Evolutionary conservation across 2,113 vertebrate genomes (phyloP).

Genomic region (Bothrops jararaca): DNA sequence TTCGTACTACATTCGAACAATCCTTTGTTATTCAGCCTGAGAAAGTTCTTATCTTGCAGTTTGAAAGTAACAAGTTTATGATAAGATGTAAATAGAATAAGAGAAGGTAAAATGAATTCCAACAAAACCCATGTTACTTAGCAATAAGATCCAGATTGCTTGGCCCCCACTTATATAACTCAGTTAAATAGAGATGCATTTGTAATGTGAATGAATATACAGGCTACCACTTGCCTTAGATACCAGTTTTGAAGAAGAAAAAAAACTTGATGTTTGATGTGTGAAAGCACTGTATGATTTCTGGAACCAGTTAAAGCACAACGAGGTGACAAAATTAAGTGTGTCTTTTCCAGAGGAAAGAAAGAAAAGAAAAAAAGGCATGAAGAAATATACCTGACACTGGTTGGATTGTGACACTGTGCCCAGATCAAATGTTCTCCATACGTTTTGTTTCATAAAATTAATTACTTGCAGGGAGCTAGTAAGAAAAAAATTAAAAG

Average conservation of each 20-base stretch:
- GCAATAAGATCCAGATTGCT: neutral
- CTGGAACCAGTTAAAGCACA: neutral
- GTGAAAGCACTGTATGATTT: neutral
- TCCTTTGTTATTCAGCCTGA: neutral
- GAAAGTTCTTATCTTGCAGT: neutral
- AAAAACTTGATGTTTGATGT: neutral
- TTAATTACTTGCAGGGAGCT: neutral
- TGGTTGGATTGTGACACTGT: neutral
- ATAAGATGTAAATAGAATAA: neutral
- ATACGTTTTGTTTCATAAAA: neutral
- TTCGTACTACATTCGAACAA: neutral
- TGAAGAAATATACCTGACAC: neutral
- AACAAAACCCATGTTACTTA: neutral
- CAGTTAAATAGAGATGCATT: neutral
- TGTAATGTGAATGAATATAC: neutral
- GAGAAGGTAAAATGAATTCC: neutral
- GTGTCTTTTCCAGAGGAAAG: neutral
- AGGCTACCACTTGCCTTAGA: neutral
- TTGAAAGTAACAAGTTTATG: neutral
- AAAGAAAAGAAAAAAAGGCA: neutral
- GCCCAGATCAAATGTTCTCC: neutral
- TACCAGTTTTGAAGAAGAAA: neutral
- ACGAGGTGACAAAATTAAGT: neutral
- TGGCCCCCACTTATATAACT: neutral
- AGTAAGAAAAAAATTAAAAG: neutral